These are phyloP conservation scores for Menidia beryllina DNA, from an alignment of 2,113 vertebrate species.

Conservation along the genomic window DNA sequence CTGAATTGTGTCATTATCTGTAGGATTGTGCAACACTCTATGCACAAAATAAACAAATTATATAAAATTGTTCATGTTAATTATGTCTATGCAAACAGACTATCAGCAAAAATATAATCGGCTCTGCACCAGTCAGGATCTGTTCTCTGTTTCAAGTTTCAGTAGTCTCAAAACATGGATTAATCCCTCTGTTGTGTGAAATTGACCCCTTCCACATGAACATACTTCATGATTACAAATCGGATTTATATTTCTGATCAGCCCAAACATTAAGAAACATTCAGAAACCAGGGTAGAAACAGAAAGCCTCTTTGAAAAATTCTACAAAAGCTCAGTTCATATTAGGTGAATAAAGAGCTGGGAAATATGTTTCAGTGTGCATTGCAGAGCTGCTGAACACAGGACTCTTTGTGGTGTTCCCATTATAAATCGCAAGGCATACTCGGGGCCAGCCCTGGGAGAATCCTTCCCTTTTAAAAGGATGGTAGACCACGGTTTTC, in stretches of 20 bases:
- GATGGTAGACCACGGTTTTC: background rate
- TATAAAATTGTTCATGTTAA: too few relatives aligned
- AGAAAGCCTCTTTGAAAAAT: background rate
- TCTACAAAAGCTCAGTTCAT: constrained; percentile 7
- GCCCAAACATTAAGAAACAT: background rate
- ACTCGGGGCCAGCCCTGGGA: background rate
- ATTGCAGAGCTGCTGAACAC: constrained; percentile 1
- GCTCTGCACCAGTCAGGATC: background rate
- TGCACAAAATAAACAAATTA: too few relatives aligned
- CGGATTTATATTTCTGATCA: background rate
- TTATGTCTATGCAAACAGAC: too few relatives aligned
- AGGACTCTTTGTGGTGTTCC: constrained; percentile 1
- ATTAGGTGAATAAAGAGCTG: background rate
- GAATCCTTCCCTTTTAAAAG: background rate
- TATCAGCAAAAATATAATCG: too few relatives aligned
- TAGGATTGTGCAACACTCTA: too few relatives aligned
- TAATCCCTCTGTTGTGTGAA: background rate
- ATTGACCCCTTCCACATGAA: background rate
- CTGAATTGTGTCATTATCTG: too few relatives aligned
- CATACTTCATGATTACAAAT: background rate
- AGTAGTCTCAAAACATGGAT: background rate
- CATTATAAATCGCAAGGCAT: background rate
- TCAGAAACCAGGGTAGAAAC: background rate
- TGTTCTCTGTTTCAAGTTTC: background rate
- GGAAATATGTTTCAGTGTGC: background rate